phyloP scores from a whole-genome alignment of 2,888 invertebrate species.

The Hypsopygia costalis region DNA sequence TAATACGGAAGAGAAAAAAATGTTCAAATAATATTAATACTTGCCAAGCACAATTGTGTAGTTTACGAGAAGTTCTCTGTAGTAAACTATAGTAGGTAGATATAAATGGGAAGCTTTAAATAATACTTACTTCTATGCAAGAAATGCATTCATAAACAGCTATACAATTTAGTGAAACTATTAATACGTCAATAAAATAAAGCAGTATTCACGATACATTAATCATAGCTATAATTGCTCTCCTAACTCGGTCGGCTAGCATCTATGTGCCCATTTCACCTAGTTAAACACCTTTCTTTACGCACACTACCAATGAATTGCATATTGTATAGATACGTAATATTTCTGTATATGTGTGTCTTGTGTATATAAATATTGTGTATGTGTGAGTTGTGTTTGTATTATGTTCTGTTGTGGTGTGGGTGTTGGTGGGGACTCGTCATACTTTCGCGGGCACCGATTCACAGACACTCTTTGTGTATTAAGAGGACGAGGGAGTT shows the following conservation, averaged over 20 bases:
- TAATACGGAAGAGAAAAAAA: too few species aligned
- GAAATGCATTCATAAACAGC: too few species aligned
- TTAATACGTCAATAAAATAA: slow-evolving; percentile 3
- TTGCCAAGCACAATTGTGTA: too few species aligned
- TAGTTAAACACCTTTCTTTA: slow-evolving; percentile 76
- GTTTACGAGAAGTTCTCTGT: too few species aligned
- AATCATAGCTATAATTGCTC: slow-evolving; percentile 35
- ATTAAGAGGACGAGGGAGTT: slow-evolving; percentile 16
- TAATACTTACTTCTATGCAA: too few species aligned
- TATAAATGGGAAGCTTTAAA: too few species aligned
- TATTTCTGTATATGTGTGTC: slow-evolving; percentile 24
- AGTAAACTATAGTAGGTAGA: too few species aligned
- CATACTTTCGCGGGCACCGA: slow-evolving; percentile 28
- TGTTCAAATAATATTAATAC: too few species aligned
- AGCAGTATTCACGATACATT: background rate
- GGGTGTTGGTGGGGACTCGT: slow-evolving; percentile 16
- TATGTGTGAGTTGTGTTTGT: slow-evolving; percentile 11
- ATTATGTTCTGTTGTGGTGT: slow-evolving; percentile 12
- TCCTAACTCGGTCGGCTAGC: slow-evolving; percentile 39
- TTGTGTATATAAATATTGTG: slow-evolving; percentile 10
- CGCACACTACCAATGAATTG: slow-evolving; percentile 43
- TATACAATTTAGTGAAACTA: background rate
- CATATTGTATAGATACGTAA: slow-evolving; percentile 17
- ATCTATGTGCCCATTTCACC: slow-evolving; percentile 70
- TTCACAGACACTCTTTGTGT: slow-evolving; percentile 16